Conservation (phyloP, 2,113 vertebrate species). For the Callopanchax toddi region DNA sequence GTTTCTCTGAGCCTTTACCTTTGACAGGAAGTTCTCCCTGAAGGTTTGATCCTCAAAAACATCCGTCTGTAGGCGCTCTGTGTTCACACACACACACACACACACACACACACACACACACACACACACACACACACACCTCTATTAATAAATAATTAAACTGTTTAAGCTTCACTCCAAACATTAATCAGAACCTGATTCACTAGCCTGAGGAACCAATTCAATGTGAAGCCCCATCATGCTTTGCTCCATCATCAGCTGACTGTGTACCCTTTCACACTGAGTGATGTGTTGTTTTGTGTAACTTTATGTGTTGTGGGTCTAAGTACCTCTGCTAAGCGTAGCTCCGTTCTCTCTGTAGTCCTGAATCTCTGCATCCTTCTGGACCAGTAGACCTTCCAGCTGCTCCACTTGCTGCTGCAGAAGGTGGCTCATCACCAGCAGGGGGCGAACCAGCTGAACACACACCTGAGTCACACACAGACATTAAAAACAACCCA, state of each 20-base stretch:
- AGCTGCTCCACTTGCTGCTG: constrained; percentile 84
- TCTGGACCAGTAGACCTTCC: constrained; percentile 79
- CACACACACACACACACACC: no score
- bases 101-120: no score
- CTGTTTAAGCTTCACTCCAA: background rate
- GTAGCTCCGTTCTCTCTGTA: constrained; percentile 88
- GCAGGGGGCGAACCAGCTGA: constrained; percentile 87
- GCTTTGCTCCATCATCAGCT: no score
- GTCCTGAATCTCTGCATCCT: constrained; percentile 91
- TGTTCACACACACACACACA: constrained; percentile 35
- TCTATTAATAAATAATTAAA: background rate
- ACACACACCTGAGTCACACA: constrained; percentile 77
- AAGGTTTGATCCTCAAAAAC: constrained; percentile 81
- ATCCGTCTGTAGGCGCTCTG: constrained; percentile 88
- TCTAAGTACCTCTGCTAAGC: constrained; percentile 85
- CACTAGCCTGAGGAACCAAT: no score
- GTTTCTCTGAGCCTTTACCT: constrained; percentile 78
- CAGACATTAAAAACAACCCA: background rate
- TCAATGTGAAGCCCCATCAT: no score
- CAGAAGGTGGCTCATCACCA: constrained; percentile 82
- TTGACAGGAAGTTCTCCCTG: constrained; percentile 79
- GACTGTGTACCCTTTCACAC: no score
- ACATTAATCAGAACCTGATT: background rate
- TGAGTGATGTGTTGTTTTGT: no score
- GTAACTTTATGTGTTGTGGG: no score